Evolutionary conservation across 2,888 invertebrate genomes (phyloP).

Genomic region (Stenurella melanura): DNA sequence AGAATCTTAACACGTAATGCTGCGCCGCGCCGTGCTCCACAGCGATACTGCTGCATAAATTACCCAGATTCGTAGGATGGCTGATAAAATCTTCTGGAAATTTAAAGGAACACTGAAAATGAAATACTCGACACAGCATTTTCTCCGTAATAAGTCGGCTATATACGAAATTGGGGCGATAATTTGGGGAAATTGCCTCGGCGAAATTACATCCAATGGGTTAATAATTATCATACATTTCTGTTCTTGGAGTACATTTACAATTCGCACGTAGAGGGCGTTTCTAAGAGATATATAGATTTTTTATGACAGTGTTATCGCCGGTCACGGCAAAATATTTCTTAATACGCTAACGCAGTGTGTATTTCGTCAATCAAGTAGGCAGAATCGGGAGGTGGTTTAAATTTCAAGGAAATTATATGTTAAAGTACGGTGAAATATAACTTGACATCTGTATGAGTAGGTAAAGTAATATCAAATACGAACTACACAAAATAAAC

Average conservation of each 20-base stretch:
- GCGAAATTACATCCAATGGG: background rate
- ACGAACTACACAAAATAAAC: too few species aligned
- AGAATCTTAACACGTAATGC: constrained; percentile 68
- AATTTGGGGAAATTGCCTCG: constrained; percentile 21
- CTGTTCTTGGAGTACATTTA: background rate
- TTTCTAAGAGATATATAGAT: too few species aligned
- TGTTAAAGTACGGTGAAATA: too few species aligned
- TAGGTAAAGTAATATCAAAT: too few species aligned
- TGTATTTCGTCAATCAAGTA: too few species aligned
- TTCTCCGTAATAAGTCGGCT: constrained; percentile 15
- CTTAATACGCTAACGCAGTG: too few species aligned
- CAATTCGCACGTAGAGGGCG: too few species aligned
- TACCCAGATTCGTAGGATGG: constrained; percentile 55
- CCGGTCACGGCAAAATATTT: too few species aligned
- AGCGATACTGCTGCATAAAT: constrained; percentile 62
- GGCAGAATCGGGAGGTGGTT: too few species aligned
- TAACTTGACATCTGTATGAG: too few species aligned
- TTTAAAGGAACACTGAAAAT: constrained; percentile 31
- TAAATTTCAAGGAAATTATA: too few species aligned
- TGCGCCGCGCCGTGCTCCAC: constrained; percentile 55
- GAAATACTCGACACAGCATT: constrained; percentile 26
- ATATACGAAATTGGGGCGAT: background rate
- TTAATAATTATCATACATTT: background rate
- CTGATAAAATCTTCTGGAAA: constrained; percentile 55
- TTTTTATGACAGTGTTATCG: too few species aligned